Evolutionary conservation across 2,888 invertebrate species (phyloP).

Genomic region (Agriopis marginaria): DNA sequence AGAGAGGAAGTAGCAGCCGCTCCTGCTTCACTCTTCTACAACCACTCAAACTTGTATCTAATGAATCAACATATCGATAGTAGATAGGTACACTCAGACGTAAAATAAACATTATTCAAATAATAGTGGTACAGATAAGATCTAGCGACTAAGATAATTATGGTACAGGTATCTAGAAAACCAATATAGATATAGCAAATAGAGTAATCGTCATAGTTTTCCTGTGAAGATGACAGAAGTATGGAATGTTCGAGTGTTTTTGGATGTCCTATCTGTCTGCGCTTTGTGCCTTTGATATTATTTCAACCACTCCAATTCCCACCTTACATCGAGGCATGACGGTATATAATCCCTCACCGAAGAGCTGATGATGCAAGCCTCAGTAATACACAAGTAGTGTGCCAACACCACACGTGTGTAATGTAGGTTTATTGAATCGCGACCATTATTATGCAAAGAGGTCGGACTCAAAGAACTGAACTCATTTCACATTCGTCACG

Average conservation of each 20-base stretch:
- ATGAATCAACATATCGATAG: too few relatives aligned
- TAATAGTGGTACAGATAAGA: too few relatives aligned
- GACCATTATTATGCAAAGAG: constrained; percentile 28
- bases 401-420: constrained; percentile 22
- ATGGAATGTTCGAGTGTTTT: neutral
- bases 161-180: too few relatives aligned
- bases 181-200: neutral
- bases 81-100: too few relatives aligned
- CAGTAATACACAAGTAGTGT: constrained; percentile 17
- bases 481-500: constrained; percentile 17
- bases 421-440: constrained; percentile 27
- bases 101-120: too few relatives aligned
- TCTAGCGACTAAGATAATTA: too few relatives aligned
- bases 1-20: too few relatives aligned
- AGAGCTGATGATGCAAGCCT: constrained; percentile 21
- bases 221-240: neutral
- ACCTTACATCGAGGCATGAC: neutral
- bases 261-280: constrained; percentile 9
- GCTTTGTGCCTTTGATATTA: neutral
- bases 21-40: too few relatives aligned
- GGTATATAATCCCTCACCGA: neutral
- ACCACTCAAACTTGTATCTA: too few relatives aligned
- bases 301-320: neutral
- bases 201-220: neutral
- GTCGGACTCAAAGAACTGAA: constrained; percentile 11